Percentiles rank a stretch among this genome's conserved stretches.
These are phyloP conservation scores for Sebastes iracundus DNA, from an alignment of 2,797 vertebrate species.

Conservation along the genomic window DNA sequence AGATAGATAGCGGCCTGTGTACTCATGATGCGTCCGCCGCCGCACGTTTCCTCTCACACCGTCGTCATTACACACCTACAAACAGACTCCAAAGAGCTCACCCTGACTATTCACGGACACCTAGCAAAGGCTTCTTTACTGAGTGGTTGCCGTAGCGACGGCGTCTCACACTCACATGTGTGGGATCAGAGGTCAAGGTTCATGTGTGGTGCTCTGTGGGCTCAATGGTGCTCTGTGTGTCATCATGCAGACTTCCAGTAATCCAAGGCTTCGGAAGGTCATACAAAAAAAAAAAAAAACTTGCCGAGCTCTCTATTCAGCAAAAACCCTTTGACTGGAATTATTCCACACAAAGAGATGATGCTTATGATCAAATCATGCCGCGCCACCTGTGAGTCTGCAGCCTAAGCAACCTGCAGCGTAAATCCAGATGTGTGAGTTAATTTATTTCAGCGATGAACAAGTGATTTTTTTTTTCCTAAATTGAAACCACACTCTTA, in stretches of 20 bases:
- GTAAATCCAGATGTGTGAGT: slow-evolving; percentile 20
- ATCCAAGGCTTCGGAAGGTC: slow-evolving; percentile 57
- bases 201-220: slow-evolving; percentile 63
- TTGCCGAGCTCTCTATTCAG: slow-evolving; percentile 1
- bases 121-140: slow-evolving; percentile 39
- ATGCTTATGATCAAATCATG: slow-evolving; percentile 1
- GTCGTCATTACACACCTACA: slow-evolving; percentile 36
- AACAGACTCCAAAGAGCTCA: slow-evolving; percentile 43
- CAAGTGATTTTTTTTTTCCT: slow-evolving; percentile 15
- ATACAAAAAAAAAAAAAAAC: slow-evolving; percentile 23
- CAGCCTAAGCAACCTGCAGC: background rate
- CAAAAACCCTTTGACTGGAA: slow-evolving; percentile 5
- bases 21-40: slow-evolving; percentile 11
- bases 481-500: slow-evolving; percentile 51
- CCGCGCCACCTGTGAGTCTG: slow-evolving; percentile 22
- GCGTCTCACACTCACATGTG: slow-evolving; percentile 78
- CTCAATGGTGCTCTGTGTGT: slow-evolving; percentile 81
- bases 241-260: slow-evolving; percentile 66
- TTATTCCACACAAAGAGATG: slow-evolving; percentile 25
- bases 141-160: slow-evolving; percentile 64
- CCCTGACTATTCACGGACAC: slow-evolving; percentile 34
- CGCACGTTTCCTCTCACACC: slow-evolving; percentile 59
- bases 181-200: slow-evolving; percentile 80
- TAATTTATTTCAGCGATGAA: slow-evolving; percentile 36
- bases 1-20: slow-evolving; percentile 47